Evolutionary conservation across 2,888 invertebrate genomes (phyloP).

Genomic region (Orthosia gothica): DNA sequence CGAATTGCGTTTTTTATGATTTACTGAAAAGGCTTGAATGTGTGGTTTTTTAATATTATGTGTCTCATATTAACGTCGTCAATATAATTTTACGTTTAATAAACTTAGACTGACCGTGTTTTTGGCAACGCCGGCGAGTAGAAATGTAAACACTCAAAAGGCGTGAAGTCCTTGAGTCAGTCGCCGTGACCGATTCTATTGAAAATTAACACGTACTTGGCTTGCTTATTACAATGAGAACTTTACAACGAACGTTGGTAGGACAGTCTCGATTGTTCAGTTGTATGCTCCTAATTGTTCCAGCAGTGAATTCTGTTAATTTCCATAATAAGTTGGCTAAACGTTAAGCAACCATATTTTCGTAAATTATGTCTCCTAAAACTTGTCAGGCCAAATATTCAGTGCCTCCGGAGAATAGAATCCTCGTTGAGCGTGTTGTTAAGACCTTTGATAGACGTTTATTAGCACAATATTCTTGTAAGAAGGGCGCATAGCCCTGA

Average conservation of each 20-base stretch:
- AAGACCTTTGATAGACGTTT: conserved; percentile 22
- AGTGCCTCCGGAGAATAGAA: not conserved
- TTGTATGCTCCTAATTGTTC: conserved; percentile 40
- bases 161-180: conserved; percentile 82
- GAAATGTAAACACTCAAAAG: conserved; percentile 84
- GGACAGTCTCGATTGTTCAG: conserved; percentile 51
- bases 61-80: conserved; percentile 29
- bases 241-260: conserved; percentile 64
- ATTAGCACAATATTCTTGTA: not conserved
- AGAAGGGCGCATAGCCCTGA: not conserved
- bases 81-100: conserved; percentile 45
- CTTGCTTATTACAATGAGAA: conserved; percentile 73
- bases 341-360: conserved; percentile 1
- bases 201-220: conserved; percentile 80
- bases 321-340: conserved; percentile 15
- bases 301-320: conserved; percentile 34
- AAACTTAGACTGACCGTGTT: conserved; percentile 74
- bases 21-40: not conserved
- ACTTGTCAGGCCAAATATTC: not conserved
- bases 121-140: conserved; percentile 72
- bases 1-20: not conserved
- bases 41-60: not conserved
- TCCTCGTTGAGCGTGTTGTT: not conserved
- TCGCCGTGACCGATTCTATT: conserved; percentile 82
- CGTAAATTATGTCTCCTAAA: not conserved